Evolutionary conservation across 2,113 vertebrate species (phyloP).

Genomic region (Semicossyphus pulcher): DNA sequence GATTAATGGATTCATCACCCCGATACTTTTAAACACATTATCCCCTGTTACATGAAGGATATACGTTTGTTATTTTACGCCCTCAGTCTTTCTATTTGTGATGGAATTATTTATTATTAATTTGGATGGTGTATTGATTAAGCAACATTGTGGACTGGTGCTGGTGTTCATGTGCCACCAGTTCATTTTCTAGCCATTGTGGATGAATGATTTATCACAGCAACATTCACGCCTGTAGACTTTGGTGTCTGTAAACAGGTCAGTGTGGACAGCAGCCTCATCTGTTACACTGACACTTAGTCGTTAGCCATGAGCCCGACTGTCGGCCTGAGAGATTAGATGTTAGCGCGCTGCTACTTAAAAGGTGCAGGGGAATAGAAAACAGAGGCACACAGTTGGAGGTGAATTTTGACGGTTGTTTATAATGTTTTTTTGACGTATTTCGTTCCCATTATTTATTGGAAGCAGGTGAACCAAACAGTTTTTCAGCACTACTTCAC

Average conservation of each 20-base stretch:
- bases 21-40: too few species aligned
- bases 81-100: neutral
- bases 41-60: too few species aligned
- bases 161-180: conserved; percentile 26
- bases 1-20: neutral
- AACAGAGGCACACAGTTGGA: conserved; percentile 17
- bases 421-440: too few species aligned
- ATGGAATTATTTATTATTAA: conserved; percentile 6
- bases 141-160: neutral
- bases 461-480: neutral
- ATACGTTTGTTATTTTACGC: too few species aligned
- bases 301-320: conserved; percentile 70
- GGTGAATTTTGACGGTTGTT: conserved; percentile 7
- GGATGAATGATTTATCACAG: conserved; percentile 21
- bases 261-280: conserved; percentile 66
- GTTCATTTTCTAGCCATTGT: conserved; percentile 36
- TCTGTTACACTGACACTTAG: conserved; percentile 75
- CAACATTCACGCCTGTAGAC: conserved; percentile 33
- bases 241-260: conserved; percentile 70
- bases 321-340: conserved; percentile 72
- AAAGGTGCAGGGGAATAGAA: conserved; percentile 29
- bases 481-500: too few species aligned
- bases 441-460: neutral
- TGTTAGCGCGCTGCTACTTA: conserved; percentile 26
- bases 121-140: conserved; percentile 10